Evolutionary conservation across 2,888 invertebrate genomes (phyloP).

Genomic region (Argynnis bischoffii): DNA sequence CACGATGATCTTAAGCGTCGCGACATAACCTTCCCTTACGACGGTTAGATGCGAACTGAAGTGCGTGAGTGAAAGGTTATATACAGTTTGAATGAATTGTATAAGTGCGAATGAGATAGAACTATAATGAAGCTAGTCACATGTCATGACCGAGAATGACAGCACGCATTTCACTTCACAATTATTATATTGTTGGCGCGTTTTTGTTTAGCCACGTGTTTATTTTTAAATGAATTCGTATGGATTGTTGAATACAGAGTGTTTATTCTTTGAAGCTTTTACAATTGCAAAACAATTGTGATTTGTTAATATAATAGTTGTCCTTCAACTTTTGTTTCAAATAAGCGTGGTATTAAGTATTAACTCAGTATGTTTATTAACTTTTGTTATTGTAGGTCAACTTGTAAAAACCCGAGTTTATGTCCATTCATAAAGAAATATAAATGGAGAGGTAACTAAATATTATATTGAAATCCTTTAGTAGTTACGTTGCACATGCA

Average conservation of each 20-base stretch:
- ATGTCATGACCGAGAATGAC: slow-evolving; percentile 68
- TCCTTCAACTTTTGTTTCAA: slow-evolving; percentile 3
- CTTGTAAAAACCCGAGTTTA: too few relatives aligned
- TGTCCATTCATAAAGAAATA: too few relatives aligned
- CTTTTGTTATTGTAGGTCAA: not conserved
- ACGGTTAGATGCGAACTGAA: slow-evolving; percentile 60
- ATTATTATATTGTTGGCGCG: slow-evolving; percentile 74
- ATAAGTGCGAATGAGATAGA: slow-evolving; percentile 54
- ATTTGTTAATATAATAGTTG: slow-evolving; percentile 3
- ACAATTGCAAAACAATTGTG: slow-evolving; percentile 11
- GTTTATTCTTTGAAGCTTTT: slow-evolving; percentile 14
- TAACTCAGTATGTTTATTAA: not conserved
- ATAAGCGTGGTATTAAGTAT: not conserved
- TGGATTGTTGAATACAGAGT: slow-evolving; percentile 34
- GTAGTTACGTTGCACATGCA: too few relatives aligned
- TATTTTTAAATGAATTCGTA: slow-evolving; percentile 46
- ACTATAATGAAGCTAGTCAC: slow-evolving; percentile 65
- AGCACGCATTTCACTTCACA: slow-evolving; percentile 69
- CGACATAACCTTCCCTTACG: slow-evolving; percentile 47
- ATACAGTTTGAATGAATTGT: slow-evolving; percentile 51
- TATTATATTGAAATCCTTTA: too few relatives aligned
- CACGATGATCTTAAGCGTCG: slow-evolving; percentile 45
- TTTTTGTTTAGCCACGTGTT: slow-evolving; percentile 76
- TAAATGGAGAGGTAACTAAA: too few relatives aligned
- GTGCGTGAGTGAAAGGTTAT: slow-evolving; percentile 63